phyloP scores from a whole-genome alignment of 2,797 vertebrate species.

The Momotus momota region DNA sequence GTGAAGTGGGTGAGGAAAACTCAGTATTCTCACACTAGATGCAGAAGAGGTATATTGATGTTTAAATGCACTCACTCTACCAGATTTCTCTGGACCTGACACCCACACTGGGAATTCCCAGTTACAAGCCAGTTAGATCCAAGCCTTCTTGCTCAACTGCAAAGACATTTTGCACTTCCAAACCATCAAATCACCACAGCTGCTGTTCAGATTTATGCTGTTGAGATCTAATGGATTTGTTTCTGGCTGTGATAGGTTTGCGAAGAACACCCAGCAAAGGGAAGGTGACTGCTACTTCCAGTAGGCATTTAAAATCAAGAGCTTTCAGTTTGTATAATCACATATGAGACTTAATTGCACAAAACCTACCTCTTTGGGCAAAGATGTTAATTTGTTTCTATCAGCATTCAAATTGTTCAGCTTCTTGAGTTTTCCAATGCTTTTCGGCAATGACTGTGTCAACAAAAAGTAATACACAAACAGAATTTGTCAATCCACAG shows the following conservation, averaged over 20 bases:
- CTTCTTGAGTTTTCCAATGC: conserved; percentile 94
- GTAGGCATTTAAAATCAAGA: not conserved
- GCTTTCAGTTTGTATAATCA: not conserved
- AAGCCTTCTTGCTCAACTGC: not conserved
- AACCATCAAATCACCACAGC: not conserved
- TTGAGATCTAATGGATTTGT: not conserved
- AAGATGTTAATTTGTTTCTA: conserved; percentile 90
- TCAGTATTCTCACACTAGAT: not conserved
- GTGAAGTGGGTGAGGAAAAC: not conserved
- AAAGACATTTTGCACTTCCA: not conserved
- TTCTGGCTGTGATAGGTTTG: not conserved
- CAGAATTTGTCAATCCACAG: not conserved
- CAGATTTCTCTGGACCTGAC: not conserved
- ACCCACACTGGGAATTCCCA: not conserved
- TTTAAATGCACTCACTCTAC: not conserved
- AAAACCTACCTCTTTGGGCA: conserved; percentile 94
- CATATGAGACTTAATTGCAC: not conserved
- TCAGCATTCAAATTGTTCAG: conserved; percentile 97
- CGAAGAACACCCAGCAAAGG: not conserved
- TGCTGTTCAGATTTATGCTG: not conserved
- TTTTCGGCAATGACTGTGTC: conserved; percentile 90
- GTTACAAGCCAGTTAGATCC: not conserved
- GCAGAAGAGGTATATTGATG: not conserved
- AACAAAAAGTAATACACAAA: conserved; percentile 1
- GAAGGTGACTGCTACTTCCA: not conserved